These are phyloP conservation scores for Hydrochoerus hydrochaeris DNA, from an alignment of 2,113 vertebrate species.

Conservation along the genomic window DNA sequence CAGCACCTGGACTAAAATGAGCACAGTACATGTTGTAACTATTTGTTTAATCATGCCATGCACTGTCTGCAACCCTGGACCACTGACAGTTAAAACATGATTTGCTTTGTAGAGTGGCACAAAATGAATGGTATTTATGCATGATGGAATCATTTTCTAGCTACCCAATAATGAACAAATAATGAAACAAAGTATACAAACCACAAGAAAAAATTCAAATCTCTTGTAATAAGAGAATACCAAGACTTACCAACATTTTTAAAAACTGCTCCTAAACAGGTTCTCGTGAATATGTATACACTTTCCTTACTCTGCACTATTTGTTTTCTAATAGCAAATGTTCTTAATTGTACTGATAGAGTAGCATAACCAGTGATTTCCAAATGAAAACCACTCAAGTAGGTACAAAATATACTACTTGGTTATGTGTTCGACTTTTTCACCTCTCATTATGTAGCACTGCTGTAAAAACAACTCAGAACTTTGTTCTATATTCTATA, in stretches of 20 bases:
- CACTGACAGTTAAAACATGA: not conserved
- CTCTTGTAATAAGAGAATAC: slow-evolving; percentile 44
- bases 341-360: not conserved
- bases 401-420: not conserved
- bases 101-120: not conserved
- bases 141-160: not conserved
- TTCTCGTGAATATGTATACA: not conserved
- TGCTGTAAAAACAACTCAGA: not conserved
- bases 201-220: slow-evolving; percentile 65
- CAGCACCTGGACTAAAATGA: slow-evolving; percentile 34
- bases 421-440: not conserved
- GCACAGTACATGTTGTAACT: not conserved
- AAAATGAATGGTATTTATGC: slow-evolving; percentile 41
- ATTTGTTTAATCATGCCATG: slow-evolving; percentile 35
- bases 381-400: not conserved
- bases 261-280: not conserved
- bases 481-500: not conserved
- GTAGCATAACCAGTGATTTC: not conserved
- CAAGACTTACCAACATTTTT: slow-evolving; percentile 49
- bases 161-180: not conserved
- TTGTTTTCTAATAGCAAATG: not conserved
- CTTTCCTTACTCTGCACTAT: not conserved
- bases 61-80: not conserved
- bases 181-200: slow-evolving; percentile 63
- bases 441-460: slow-evolving; percentile 18